phyloP scores from a whole-genome alignment of 2,888 invertebrate species.

The Lumbricus terrestris region DNA sequence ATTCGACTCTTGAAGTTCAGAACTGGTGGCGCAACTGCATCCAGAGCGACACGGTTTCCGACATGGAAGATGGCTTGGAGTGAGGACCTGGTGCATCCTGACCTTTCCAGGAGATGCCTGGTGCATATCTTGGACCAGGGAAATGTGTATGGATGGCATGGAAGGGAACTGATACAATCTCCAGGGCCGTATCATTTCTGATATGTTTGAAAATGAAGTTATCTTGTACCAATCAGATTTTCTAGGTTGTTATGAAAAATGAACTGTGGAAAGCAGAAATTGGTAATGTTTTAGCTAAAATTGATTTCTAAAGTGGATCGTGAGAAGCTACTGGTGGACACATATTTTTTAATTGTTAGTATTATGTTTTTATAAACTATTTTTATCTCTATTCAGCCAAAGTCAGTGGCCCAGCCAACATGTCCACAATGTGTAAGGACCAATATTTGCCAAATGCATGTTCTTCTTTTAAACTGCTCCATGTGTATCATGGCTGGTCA shows the following conservation, averaged over 20 bases:
- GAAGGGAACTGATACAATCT: background rate
- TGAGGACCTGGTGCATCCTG: background rate
- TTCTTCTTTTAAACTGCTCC: background rate
- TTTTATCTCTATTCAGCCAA: background rate
- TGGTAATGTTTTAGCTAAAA: background rate
- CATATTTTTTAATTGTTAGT: background rate
- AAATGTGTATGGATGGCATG: background rate
- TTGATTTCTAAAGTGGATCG: background rate
- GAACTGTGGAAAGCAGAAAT: background rate
- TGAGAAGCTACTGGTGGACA: background rate
- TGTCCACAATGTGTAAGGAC: background rate
- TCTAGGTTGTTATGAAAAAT: no score
- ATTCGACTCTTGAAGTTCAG: constrained; percentile 19
- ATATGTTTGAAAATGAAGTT: background rate
- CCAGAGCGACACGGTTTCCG: background rate
- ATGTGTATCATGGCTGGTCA: background rate
- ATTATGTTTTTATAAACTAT: background rate
- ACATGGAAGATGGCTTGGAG: background rate
- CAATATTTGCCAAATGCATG: background rate
- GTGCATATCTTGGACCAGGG: background rate
- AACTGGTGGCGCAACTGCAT: constrained; percentile 20
- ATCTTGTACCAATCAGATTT: background rate
- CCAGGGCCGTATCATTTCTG: background rate
- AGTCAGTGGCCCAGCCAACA: background rate
- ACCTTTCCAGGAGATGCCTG: background rate